Base-by-base conservation (phyloP, 2,888 invertebrate species). In the Pocota personata region DNA sequence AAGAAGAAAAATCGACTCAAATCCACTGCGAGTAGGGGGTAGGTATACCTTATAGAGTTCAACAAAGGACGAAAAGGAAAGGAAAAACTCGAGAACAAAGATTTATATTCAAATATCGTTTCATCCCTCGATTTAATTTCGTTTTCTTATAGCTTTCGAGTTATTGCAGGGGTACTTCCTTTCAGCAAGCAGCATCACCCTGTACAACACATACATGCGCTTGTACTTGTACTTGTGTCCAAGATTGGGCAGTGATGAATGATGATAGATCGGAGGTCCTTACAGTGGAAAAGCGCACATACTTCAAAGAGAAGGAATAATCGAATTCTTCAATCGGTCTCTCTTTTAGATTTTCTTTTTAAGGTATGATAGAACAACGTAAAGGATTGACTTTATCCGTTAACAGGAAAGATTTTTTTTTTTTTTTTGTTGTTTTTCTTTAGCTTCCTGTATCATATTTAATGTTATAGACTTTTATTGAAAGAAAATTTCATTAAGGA, bases 201-300 rank as follows among this genome's bases (percentile, higher is more conserved):
- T 24, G 19, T 40, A 2, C 2, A n/a, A 30, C 8, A 64, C 4
- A 32, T 3, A 3, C 24, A 3, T 24, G 24, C 24, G 4, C 37
- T 32, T 57, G 16, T 30, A 37, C 43, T 58, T 16, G 35, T 19
- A 37, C 37, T 37, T 12, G 60, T 30, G 46, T 72, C 64, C 64
- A 58, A n/a, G 66, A 72, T 72, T 79, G 72, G 79, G 66, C 75
- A 86, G 66, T 80, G 84, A 86, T 86, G 75, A 80, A 86, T 80
- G 80, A 86, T 86, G 84, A 86, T 76, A 55, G 84, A 86, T 86
- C 66, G 80, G 40, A 43, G 64, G 52, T 76, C 50, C 66, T 60
- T 43, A 30, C 55, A 60, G n/a, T n/a, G 48, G n/a, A 76, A 64
- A 64, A 62, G 62, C 48, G 66, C 52, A 69, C 79, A 79, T 55